Evolutionary conservation across 2,888 invertebrate species (phyloP).

Genomic region (Lypha dubia): DNA sequence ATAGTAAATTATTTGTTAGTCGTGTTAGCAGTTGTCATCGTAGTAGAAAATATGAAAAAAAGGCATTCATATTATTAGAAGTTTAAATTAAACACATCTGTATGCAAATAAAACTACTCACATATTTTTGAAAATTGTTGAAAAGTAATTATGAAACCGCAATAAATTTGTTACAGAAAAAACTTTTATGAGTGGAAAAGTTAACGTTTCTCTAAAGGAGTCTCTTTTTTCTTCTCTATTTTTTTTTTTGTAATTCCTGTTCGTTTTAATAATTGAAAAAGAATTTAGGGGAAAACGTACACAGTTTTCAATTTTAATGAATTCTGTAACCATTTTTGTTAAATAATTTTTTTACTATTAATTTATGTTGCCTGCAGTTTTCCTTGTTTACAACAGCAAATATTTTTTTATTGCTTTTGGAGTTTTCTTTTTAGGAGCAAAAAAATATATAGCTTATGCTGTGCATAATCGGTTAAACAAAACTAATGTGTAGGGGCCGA

Average conservation of each 20-base stretch:
- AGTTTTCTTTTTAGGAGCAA: too few relatives aligned
- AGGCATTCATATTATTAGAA: slow-evolving; percentile 29
- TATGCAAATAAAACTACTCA: slow-evolving; percentile 10
- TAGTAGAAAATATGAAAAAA: background rate
- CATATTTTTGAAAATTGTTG: background rate
- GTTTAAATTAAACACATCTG: slow-evolving; percentile 32
- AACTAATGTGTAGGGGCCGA: too few relatives aligned
- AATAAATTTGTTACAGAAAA: slow-evolving; percentile 18
- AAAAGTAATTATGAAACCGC: slow-evolving; percentile 32
- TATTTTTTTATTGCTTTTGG: background rate
- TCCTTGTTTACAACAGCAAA: background rate
- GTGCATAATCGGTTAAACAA: too few relatives aligned
- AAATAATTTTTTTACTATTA: background rate
- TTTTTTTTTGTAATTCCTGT: too few relatives aligned
- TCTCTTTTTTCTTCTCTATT: background rate
- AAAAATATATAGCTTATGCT: too few relatives aligned
- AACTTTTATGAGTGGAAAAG: background rate
- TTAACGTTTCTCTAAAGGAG: too few relatives aligned
- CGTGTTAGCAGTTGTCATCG: background rate
- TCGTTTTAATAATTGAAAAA: background rate
- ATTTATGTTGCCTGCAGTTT: slow-evolving; percentile 6
- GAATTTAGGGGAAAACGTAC: background rate
- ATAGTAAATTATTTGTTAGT: background rate
- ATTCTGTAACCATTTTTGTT: background rate
- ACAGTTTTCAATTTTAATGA: background rate